Evolutionary conservation across 2,888 invertebrate genomes (phyloP).

Genomic region (Rhagium mordax): DNA sequence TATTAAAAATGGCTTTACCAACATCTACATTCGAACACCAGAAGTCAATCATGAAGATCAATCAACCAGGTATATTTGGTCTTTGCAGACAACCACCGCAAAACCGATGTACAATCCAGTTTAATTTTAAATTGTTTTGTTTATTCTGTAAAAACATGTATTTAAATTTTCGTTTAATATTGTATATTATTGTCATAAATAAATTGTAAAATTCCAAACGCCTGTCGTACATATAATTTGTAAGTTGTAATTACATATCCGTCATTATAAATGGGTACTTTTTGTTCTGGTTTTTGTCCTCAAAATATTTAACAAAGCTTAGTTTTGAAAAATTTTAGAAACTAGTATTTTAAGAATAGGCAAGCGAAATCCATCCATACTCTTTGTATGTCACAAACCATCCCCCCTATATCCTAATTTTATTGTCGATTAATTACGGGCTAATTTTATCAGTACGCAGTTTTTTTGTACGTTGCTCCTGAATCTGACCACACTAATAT

Average conservation of each 20-base stretch:
- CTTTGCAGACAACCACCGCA: conserved; percentile 44
- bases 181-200: conserved; percentile 58
- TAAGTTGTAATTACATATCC: neutral
- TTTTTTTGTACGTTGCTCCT: no score
- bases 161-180: conserved; percentile 46
- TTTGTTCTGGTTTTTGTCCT: no score
- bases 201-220: conserved; percentile 47
- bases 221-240: neutral
- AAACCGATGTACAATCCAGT: conserved; percentile 51
- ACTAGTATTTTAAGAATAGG: no score
- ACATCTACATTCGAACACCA: conserved; percentile 46
- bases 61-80: conserved; percentile 34
- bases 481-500: no score
- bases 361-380: no score
- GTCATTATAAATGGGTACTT: neutral
- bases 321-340: no score
- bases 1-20: conserved; percentile 45
- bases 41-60: conserved; percentile 52
- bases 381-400: no score
- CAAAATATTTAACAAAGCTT: no score
- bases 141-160: conserved; percentile 43
- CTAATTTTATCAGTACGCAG: no score
- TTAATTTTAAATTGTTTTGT: conserved; percentile 53
- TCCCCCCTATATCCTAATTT: no score
- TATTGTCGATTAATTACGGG: no score